These are phyloP conservation scores for Acrobasis repandana DNA, from an alignment of 2,888 invertebrate species.

Conservation along the genomic window DNA sequence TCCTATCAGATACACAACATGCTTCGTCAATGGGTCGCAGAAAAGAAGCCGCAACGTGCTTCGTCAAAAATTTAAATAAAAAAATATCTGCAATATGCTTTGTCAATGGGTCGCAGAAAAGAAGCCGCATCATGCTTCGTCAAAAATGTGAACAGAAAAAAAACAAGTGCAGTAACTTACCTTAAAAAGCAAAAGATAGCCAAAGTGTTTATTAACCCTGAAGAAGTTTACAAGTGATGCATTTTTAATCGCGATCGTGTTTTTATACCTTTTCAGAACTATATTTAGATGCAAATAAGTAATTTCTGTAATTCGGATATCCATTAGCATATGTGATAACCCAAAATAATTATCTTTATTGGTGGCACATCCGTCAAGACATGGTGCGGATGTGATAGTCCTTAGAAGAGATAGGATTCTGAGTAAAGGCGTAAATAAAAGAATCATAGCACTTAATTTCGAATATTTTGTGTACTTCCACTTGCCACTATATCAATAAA, in stretches of 20 bases:
- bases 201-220: not conserved
- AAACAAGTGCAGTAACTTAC: not conserved
- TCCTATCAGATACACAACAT: no score
- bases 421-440: no score
- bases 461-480: no score
- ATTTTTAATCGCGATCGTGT: not conserved
- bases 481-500: no score
- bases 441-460: no score
- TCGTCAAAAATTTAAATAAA: no score
- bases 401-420: not conserved
- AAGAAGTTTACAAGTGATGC: not conserved
- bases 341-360: slow-evolving; percentile 22
- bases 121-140: no score
- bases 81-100: no score
- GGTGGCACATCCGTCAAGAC: slow-evolving; percentile 6
- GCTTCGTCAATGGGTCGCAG: no score
- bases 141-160: no score
- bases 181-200: not conserved
- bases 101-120: no score
- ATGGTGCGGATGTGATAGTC: not conserved
- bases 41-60: no score
- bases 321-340: slow-evolving; percentile 18
- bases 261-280: slow-evolving; percentile 20
- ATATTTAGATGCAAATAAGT: slow-evolving; percentile 10
- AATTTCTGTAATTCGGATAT: slow-evolving; percentile 12